Conservation (phyloP, 2,888 invertebrate species). For the Nephrocerus scutellatus region DNA sequence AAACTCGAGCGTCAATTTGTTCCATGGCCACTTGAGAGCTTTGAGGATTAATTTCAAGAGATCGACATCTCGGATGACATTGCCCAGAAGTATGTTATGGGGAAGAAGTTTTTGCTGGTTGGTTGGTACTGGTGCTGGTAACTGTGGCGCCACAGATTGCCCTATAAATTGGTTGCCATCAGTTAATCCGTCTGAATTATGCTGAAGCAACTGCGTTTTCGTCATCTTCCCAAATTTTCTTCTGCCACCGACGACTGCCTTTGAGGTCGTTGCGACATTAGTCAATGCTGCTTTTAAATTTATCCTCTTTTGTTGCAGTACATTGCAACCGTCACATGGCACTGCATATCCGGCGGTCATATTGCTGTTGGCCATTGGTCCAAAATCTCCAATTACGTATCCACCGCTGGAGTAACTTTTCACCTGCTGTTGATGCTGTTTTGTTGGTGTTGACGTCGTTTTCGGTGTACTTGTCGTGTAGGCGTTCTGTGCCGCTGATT, state of each 20-base stretch:
- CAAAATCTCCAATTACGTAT: slow-evolving; percentile 22
- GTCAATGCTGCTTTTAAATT: slow-evolving; percentile 37
- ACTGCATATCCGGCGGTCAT: neutral
- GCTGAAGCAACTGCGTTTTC: neutral
- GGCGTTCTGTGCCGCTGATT: slow-evolving; percentile 22
- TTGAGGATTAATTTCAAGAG: slow-evolving; percentile 44
- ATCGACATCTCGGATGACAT: slow-evolving; percentile 44
- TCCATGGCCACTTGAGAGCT: slow-evolving; percentile 45
- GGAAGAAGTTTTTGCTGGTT: slow-evolving; percentile 24
- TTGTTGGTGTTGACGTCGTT: slow-evolving; percentile 9
- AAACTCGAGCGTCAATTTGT: slow-evolving; percentile 32
- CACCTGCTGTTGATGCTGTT: slow-evolving; percentile 25
- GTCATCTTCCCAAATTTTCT: neutral
- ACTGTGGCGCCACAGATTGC: too few species aligned
- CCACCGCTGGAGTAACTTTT: slow-evolving; percentile 23
- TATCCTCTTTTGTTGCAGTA: slow-evolving; percentile 36
- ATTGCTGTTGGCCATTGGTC: neutral
- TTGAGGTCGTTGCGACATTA: slow-evolving; percentile 22
- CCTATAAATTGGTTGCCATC: too few species aligned
- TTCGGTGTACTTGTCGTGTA: slow-evolving; percentile 10
- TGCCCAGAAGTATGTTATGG: slow-evolving; percentile 40
- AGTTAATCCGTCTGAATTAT: too few species aligned
- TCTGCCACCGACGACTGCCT: neutral
- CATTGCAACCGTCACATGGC: slow-evolving; percentile 17
- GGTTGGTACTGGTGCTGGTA: neutral